Percentiles rank a stretch among this genome's conserved stretches.
Evolutionary conservation across 2,113 vertebrate genomes (phyloP).

Genomic region (Octodon degus): DNA sequence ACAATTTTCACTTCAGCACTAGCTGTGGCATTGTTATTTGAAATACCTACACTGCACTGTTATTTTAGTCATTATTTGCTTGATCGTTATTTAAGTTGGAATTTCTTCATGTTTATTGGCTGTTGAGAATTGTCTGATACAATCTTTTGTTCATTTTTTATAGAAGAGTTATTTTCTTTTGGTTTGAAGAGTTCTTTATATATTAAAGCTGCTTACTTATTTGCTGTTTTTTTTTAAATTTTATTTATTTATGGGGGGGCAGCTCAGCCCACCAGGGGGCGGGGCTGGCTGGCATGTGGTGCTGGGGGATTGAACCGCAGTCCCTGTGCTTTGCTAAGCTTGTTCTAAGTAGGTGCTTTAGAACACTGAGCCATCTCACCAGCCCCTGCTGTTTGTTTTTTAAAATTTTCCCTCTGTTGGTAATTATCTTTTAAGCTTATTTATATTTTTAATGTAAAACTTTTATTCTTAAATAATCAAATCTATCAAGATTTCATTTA

Average conservation of each 20-base stretch:
- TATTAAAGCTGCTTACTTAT: neutral
- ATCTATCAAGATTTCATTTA: conserved; percentile 19
- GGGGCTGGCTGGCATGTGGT: no score
- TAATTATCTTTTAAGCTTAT: neutral
- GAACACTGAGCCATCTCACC: no score
- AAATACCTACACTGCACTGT: neutral
- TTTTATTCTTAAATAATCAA: neutral
- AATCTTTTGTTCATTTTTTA: neutral
- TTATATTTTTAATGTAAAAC: neutral
- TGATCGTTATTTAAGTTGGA: neutral
- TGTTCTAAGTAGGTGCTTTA: no score
- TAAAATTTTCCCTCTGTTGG: neutral
- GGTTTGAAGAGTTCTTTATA: conserved; percentile 13
- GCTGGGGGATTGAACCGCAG: no score
- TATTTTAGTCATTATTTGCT: conserved; percentile 15
- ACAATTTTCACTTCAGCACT: neutral
- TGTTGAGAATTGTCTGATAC: neutral
- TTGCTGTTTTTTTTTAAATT: neutral
- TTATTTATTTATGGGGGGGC: no score
- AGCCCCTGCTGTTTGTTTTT: neutral
- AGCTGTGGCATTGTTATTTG: neutral
- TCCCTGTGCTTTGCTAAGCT: no score
- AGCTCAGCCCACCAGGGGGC: no score
- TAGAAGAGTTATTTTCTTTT: neutral
- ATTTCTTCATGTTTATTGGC: neutral